Evolutionary conservation across 1,140 invertebrate genomes (phyloP), one percentile per base, ranked within the genome.

Genomic region (Conus ventricosus): DNA sequence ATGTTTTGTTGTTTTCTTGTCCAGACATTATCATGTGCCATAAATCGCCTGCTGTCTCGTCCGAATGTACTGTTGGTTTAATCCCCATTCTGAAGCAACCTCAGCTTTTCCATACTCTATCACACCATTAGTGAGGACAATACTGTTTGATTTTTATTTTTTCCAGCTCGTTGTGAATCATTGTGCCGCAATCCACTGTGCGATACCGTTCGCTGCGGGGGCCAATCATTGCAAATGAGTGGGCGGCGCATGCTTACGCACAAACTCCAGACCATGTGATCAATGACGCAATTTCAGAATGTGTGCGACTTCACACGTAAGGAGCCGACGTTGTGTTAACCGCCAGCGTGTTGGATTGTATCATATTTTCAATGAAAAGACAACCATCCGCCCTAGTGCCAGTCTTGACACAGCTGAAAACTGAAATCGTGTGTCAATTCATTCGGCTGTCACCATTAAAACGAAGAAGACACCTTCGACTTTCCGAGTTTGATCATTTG

Each of bases 161-260:
- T 39, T 39, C 39, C 39, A 39, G 39, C 39, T 39, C 39, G 39
- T 60, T 60, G 57, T 60, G 57, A 60, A 60, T 60, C 57, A 60
- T 4, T 60, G 57, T 60, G 15, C 15, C 4, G 57, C 57, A 60
- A 60, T 60, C 15, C 57, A 11, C 15, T 60, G 57, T 60, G 57
- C 23, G 11, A 20, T 20, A 7, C 67, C 67, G 23, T n/a, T 7
- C 0, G 15, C 67, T 71, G 67, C 67, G 67, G 67, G 67, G 67
- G 67, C 67, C 67, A 13, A 63, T 63, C 67, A 71, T 71, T 7
- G 67, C 23, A 13, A 20, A 23, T 71, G 67, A 71, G 67, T 71
- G 67, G 84, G 84, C 84, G 84, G 84, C 27, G 60, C 84, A 67
- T 10, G 63, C 84, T 85, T 85, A 85, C 63, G 84, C 84, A 75